Percentiles rank a stretch among this genome's conserved stretches.
Conservation (phyloP, 2,888 invertebrate genomes). For the Rhagonycha fulva region DNA sequence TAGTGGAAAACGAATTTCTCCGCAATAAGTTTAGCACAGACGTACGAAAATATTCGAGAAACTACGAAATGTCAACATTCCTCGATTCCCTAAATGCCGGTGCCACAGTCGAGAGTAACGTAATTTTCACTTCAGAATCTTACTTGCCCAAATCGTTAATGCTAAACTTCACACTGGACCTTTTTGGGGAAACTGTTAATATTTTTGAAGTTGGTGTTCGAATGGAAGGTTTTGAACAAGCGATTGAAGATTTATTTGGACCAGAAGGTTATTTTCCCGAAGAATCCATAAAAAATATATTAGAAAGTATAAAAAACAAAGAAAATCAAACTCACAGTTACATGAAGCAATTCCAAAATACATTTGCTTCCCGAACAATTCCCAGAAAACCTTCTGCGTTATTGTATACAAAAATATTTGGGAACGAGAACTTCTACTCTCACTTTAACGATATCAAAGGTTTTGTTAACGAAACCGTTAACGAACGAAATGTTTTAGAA, state of each 20-base stretch:
- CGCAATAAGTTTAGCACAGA: conserved; percentile 66
- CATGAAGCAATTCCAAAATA: conserved; percentile 27
- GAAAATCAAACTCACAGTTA: conserved; percentile 8
- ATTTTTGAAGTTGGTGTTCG: conserved; percentile 64
- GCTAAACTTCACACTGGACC: conserved; percentile 60
- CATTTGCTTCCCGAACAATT: conserved; percentile 23
- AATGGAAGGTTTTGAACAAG: conserved; percentile 65
- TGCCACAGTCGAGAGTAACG: conserved; percentile 58
- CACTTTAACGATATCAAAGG: conserved; percentile 32
- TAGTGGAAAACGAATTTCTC: conserved; percentile 63
- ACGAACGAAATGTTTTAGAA: conserved; percentile 21
- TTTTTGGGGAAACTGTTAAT: conserved; percentile 67
- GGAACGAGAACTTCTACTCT: conserved; percentile 34
- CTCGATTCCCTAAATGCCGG: conserved; percentile 64
- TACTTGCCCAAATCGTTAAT: conserved; percentile 61
- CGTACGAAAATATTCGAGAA: conserved; percentile 67
- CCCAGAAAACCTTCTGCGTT: conserved; percentile 31
- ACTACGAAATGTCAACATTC: conserved; percentile 65
- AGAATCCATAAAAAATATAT: conserved; percentile 28
- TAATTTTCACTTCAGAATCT: conserved; percentile 63
- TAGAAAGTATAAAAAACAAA: conserved; percentile 22
- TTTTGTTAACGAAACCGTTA: conserved; percentile 22
- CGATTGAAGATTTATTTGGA: conserved; percentile 65
- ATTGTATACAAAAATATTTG: conserved; percentile 37
- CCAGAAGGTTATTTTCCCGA: conserved; percentile 54